A percentile compares a stretch with the other conserved stretches of the same genome.
Evolutionary conservation across 2,888 invertebrate species (phyloP).

Genomic region (Andrena camellia): DNA sequence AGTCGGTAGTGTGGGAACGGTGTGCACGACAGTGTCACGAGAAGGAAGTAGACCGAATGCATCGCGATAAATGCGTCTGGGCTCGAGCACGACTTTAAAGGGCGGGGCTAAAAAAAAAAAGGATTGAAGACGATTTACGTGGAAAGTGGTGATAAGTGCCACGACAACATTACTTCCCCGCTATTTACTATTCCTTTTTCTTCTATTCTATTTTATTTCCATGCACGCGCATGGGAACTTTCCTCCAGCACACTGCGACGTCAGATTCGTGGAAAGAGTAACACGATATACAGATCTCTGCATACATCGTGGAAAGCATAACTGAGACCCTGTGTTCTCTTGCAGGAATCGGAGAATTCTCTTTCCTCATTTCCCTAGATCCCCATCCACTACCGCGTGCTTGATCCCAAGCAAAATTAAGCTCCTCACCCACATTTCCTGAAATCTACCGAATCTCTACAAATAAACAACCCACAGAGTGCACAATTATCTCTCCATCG

Average conservation of each 20-base stretch:
- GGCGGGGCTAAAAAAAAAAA: slow-evolving; percentile 50
- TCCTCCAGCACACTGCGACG: neutral
- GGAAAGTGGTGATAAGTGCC: slow-evolving; percentile 48
- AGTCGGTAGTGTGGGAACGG: slow-evolving; percentile 67
- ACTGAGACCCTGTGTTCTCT: neutral
- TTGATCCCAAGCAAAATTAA: too few species aligned
- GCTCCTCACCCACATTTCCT: too few species aligned
- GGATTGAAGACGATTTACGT: slow-evolving; percentile 62
- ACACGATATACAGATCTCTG: neutral
- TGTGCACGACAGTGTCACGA: slow-evolving; percentile 48
- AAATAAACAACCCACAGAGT: neutral
- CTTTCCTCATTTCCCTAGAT: neutral
- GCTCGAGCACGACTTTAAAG: slow-evolving; percentile 52
- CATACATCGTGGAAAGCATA: neutral
- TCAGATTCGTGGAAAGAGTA: neutral
- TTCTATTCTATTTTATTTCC: neutral
- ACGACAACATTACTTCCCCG: slow-evolving; percentile 10
- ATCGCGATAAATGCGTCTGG: slow-evolving; percentile 64
- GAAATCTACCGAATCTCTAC: neutral
- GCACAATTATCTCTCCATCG: neutral
- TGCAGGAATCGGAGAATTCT: neutral
- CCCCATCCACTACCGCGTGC: too few species aligned
- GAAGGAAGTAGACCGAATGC: slow-evolving; percentile 61
- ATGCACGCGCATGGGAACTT: too few species aligned
- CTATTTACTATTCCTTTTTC: neutral